Evolutionary conservation across 2,888 invertebrate genomes (phyloP), one percentile per base, ranked within the genome.

Genomic region (Petrolisthes manimaculis): DNA sequence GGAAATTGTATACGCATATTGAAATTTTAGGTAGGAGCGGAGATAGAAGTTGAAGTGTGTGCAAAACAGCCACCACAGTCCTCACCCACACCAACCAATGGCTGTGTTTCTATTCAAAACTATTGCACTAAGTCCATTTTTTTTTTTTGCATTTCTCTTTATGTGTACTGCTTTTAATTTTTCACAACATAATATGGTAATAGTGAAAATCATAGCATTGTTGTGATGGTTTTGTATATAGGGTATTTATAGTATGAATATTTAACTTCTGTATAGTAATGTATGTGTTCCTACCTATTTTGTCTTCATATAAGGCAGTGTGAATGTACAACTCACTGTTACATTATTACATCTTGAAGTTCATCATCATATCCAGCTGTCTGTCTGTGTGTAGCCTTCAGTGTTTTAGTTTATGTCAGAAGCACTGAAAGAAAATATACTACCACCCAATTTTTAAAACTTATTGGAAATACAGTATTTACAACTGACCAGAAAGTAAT

Each of bases 91-190:
- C 74, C 83, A 78, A 79, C 85, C 78, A 79, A 85, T 85, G 85
- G 85, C 85, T 85, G 85, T 85, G 85, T 85, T 85, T 56, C 67
- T 84, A 85, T 85, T 85, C 85, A 85, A 79, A 85, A 85, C 79
- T 85, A 69, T 79, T 54, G 79, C 67, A 85, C 85, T 85, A 79
- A 61, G 85, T 85, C 79, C 85, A 85, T 85, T 69, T 69, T 79
- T 85, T 69, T 61, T 75, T 78, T 67, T 61, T 78, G 37, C 12
- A 61, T 67, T 84, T 61, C 56, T 53, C 71, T 75, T 56, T n/a
- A 54, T 54, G 53, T 84, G 80, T 56, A 80, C 56, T 37, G 8
- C 78, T 67, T n/a, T 85, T 85, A 53, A 24, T 21, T 54, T 79
- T 69, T 79, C 79, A 85, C 54, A 69, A 56, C 61, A 80, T 6